Evolutionary conservation across 2,113 vertebrate genomes (phyloP), one percentile per base, ranked within the genome.

Genomic region (Dasyprocta punctata): DNA sequence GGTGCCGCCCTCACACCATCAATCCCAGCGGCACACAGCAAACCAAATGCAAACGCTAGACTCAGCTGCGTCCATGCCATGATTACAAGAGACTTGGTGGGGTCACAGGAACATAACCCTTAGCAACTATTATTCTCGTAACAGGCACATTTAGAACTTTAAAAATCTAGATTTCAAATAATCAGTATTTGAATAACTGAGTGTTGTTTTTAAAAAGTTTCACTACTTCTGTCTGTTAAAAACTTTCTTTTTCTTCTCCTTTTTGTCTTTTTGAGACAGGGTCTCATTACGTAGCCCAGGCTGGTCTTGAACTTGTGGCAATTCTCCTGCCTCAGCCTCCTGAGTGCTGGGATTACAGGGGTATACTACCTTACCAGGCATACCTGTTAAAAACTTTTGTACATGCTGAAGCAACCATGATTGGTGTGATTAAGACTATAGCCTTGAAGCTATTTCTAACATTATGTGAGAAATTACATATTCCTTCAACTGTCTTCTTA

Each of bases 101-200:
- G n/a, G n/a, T n/a, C n/a, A n/a, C n/a, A n/a, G n/a, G n/a, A n/a
- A n/a, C n/a, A n/a, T n/a, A n/a, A n/a, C n/a, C n/a, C n/a, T n/a
- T n/a, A n/a, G n/a, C n/a, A n/a, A n/a, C n/a, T n/a, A 20, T 41
- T 73, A 60, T 49, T 65, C 26, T 90, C 44, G 89, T 13, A 95
- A 82, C 0, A 63, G 33, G 24, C 19, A 91, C 71, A 69, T 65
- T 47, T 94, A 78, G 2, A 78, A 30, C n/a, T 71, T 22, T 61
- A 75, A 47, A 85, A 71, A 38, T 33, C n/a, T 94, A 92, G 65
- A 78, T 78, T 1, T 49, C 24, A 96, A 95, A 88, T 52, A 91
- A 77, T 63, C 3, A 67, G 16, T 81, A 91, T 36, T 65, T 92
- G 36, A 86, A 58, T 83, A 86, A 86, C 1, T 92, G 33, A 24